These are phyloP conservation scores for Pachydiplax longipennis DNA, from an alignment of 2,888 invertebrate species.

Conservation along the genomic window DNA sequence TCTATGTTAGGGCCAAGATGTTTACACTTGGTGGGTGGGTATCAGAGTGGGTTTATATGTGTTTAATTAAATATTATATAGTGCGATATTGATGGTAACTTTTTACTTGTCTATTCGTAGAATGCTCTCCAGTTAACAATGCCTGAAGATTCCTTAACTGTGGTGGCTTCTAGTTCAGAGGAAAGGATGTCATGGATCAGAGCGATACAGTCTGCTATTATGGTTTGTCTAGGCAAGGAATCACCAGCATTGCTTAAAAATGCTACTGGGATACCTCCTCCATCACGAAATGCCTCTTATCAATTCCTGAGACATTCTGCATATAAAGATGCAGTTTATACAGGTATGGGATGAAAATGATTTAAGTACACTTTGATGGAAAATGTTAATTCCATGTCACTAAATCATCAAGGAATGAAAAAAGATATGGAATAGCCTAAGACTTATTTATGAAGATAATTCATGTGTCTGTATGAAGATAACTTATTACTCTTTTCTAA, in stretches of 20 bases:
- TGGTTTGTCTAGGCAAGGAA: conserved; percentile 69
- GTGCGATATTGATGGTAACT: too few species aligned
- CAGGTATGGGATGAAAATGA: conserved; percentile 60
- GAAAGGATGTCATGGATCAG: conserved; percentile 84
- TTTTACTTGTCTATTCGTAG: conserved; percentile 53
- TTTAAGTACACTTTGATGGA: too few species aligned
- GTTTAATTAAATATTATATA: too few species aligned
- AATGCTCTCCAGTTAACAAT: conserved; percentile 74
- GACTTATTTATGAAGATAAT: too few species aligned
- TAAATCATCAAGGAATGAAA: background rate
- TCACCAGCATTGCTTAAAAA: conserved; percentile 61
- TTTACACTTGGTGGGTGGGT: too few species aligned
- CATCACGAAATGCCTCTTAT: conserved; percentile 74
- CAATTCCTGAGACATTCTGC: conserved; percentile 74
- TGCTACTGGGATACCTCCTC: conserved; percentile 65
- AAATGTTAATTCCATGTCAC: background rate
- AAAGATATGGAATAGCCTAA: background rate
- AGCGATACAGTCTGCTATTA: conserved; percentile 76
- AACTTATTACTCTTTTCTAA: too few species aligned
- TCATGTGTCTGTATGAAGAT: too few species aligned
- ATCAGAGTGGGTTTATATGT: too few species aligned
- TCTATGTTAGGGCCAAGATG: too few species aligned
- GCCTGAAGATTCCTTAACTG: conserved; percentile 78
- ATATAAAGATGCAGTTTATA: conserved; percentile 81
- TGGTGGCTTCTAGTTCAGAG: conserved; percentile 71